Base-by-base conservation (phyloP, 2,797 vertebrate species). In the Macropodus opercularis region DNA sequence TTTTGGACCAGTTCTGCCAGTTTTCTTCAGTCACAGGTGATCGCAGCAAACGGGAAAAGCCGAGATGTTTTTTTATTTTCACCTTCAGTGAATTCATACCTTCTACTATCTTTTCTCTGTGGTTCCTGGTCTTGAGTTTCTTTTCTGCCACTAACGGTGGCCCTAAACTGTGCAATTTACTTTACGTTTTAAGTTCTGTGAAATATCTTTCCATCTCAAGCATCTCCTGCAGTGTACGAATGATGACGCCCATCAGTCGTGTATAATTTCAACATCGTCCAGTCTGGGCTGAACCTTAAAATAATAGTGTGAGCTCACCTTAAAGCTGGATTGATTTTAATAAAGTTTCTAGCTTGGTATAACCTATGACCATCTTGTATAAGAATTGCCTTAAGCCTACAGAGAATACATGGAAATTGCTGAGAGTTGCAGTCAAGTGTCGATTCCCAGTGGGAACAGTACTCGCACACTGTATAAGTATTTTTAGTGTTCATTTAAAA, bases 11-110 rank as follows among this genome's bases (percentile, higher is more conserved):
- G 75, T 61, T 78, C 61, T 63, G 55, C 83, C 75, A 69, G 70
- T 75, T 78, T 76, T 58, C 26, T 13, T 61, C 19, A 3, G 38
- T 66, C 40, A 61, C 69, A 73, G 48, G 41, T 47, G 38, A 73
- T 63, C 50, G 48, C 8, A 47, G 69, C 39, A 65, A 75, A 50
- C 38, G 39, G 58, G 23, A 29, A 57, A 59, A 57, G 42, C 52
- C 67, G 66, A 77, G 69, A 79, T 88, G 81, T 89, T 72, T 79
- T 86, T 85, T 87, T 77, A 64, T 78, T 84, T 82, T 63, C 34
- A 74, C 68, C 70, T 62, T 83, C 29, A 83, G 85, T 87, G 79
- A 89, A 85, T 61, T 14, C 63, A 42, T 72, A 68, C 27, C 51
- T 85, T 83, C 77, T 72, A 38, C 49, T 47, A 65, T 81, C 44